These are phyloP conservation scores for Lycaon pictus DNA, from an alignment of 2,113 vertebrate genomes.

Conservation along the genomic window DNA sequence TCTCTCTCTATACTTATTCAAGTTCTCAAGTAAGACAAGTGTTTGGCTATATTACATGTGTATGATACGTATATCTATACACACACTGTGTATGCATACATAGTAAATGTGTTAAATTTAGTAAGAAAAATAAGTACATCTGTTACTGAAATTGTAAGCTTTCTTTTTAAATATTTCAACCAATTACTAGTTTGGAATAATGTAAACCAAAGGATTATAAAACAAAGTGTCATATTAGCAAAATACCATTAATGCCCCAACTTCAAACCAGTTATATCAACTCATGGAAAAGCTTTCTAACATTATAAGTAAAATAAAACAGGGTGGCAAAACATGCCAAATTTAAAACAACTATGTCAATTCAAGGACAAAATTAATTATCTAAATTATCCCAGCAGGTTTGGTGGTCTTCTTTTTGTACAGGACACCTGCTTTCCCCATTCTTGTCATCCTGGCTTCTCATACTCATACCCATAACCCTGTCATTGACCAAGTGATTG, in stretches of 20 bases:
- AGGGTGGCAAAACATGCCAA: neutral
- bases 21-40: conserved; percentile 17
- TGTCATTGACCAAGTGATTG: conserved; percentile 28
- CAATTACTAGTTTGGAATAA: neutral
- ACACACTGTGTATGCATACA: neutral
- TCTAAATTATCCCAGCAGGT: conserved; percentile 34
- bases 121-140: conserved; percentile 2
- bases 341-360: conserved; percentile 9
- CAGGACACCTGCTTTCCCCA: neutral
- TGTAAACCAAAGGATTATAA: conserved; percentile 1
- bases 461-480: neutral
- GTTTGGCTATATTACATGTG: neutral
- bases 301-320: conserved; percentile 2
- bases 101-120: neutral
- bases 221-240: neutral
- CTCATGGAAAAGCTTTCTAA: neutral
- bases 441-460: conserved; percentile 30
- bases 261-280: conserved; percentile 11
- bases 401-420: neutral
- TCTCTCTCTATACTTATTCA: neutral
- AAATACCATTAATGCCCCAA: neutral
- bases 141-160: neutral
- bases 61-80: neutral
- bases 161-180: neutral
- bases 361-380: conserved; percentile 46